Percentiles rank a stretch among this genome's conserved stretches.
phyloP scores from a whole-genome alignment of 2,797 vertebrate species.

The Oreonectes daqikongensis region DNA sequence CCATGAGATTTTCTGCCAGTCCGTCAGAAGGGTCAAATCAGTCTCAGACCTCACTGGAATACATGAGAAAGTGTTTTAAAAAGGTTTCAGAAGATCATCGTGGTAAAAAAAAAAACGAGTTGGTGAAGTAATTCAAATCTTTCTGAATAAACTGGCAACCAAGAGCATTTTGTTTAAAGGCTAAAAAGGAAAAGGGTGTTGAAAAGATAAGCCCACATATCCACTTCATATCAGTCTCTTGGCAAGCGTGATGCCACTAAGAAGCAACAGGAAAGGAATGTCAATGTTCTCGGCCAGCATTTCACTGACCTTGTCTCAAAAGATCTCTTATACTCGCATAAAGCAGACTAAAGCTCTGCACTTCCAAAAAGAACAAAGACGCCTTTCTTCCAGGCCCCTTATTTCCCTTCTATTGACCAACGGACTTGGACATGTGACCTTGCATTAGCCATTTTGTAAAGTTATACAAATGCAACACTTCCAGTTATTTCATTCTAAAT shows the following conservation, averaged over 20 bases:
- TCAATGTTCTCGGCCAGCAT: slow-evolving; percentile 75
- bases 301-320: slow-evolving; percentile 73
- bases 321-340: slow-evolving; percentile 64
- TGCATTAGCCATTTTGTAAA: slow-evolving; percentile 46
- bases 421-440: slow-evolving; percentile 39
- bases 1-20: slow-evolving; percentile 62
- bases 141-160: slow-evolving; percentile 5
- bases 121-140: neutral
- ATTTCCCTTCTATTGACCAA: slow-evolving; percentile 51
- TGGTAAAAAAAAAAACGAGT: neutral
- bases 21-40: slow-evolving; percentile 70
- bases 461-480: slow-evolving; percentile 53
- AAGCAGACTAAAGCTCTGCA: slow-evolving; percentile 42
- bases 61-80: slow-evolving; percentile 58
- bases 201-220: slow-evolving; percentile 59
- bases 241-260: slow-evolving; percentile 64
- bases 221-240: slow-evolving; percentile 70
- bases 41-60: slow-evolving; percentile 65
- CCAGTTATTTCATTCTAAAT: slow-evolving; percentile 10
- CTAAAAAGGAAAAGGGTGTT: slow-evolving; percentile 27
- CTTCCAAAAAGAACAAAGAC: slow-evolving; percentile 59
- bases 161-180: slow-evolving; percentile 6
- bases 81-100: too few species aligned
- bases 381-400: slow-evolving; percentile 56
- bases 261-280: slow-evolving; percentile 65